Evolutionary conservation across 2,888 invertebrate genomes (phyloP), one percentile per base, ranked within the genome.

Genomic region (Creontiades dilutus): DNA sequence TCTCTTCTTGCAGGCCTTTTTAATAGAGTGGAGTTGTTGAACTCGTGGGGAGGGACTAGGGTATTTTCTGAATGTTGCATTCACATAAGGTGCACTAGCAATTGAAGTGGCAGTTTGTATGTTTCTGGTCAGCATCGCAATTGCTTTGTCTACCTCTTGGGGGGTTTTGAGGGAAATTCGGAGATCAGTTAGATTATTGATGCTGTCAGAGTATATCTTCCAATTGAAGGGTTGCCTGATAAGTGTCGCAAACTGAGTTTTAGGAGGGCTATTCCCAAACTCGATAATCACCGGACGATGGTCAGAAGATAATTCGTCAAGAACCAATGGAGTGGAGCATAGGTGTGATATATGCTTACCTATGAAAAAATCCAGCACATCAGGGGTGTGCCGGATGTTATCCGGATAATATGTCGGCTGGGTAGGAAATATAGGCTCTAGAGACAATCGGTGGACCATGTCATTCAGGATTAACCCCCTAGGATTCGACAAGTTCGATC

Each of bases 281-380:
- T 48, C 48, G 7, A 48, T 13, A 11, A 27, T 47, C 12, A 84
- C 84, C 19, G 84, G 84, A 13, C 48, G 11, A 27, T 84, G 84
- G 19, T 84, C 84, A n/a, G 84, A 84, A 47, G n/a, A 16, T 12
- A 84, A 19, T 52, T 84, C 84, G 48, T 84, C 9, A 27, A 47
- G 11, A 47, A 84, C 84, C 37, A n/a, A 9, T 9, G 55, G 52
- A 9, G 5, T 52, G n/a, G 52, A 12, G 37, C 84, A 84, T n/a
- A 84, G 23, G 14, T 19, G 19, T n/a, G 9, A 12, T 19, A 19
- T 13, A 47, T 48, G 11, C 19, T 85, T 85, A 4, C 85, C 52
- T 14, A 85, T 11, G 47, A 85, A 85, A 52, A 85, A 85, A 23
- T 85, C 85, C n/a, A 85, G 23, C 11, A 57, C 27, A 37, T 85